Base-by-base conservation (phyloP, 2,888 invertebrate genomes). In the Sinelater perroti region DNA sequence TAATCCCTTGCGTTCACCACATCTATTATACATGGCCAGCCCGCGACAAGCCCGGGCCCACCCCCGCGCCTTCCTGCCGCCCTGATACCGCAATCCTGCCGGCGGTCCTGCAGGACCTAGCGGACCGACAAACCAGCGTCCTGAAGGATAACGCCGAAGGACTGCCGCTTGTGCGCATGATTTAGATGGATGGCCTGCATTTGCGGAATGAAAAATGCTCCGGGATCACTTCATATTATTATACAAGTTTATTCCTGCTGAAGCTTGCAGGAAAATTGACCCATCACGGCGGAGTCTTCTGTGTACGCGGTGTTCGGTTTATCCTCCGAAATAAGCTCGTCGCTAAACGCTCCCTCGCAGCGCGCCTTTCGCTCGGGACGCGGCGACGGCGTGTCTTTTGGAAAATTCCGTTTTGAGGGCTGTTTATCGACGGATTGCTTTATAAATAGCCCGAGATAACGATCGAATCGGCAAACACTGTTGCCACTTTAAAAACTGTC, bases 21-120 rank as follows among this genome's bases (percentile, higher is more conserved):
- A 71, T 70, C 68, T 67, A 71, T 71, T 70, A 71, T 70, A 70
- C 68, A 71, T 71, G 67, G 65, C 67, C 63, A 61, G 62, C 64
- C 60, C 64, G 60, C 64, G 62, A 60, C 60, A 64, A 62, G 64
- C 62, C 63, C 62, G 63, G 65, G 63, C 57, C 60, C 55, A 60
- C 63, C 61, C 67, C 67, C 61, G 54, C 50, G 60, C 60, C 53
- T 61, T 69, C 62, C 67, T 71, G 68, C 56, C 64, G 62, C 62
- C 69, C 69, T 71, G 69, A 45, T 67, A 70, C 65, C 61, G 55
- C 64, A 67, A 68, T 71, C 70, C 67, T 70, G 60, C 61, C 42
- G 58, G 65, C 61, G 63, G 68, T 70, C 69, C 70, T 70, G 68
- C 64, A 67, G 69, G 70, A 70, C 64, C 64, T 52, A 47, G 54